Base-by-base conservation (phyloP, 2,113 vertebrate genomes). In the Spea multiplicata region DNA sequence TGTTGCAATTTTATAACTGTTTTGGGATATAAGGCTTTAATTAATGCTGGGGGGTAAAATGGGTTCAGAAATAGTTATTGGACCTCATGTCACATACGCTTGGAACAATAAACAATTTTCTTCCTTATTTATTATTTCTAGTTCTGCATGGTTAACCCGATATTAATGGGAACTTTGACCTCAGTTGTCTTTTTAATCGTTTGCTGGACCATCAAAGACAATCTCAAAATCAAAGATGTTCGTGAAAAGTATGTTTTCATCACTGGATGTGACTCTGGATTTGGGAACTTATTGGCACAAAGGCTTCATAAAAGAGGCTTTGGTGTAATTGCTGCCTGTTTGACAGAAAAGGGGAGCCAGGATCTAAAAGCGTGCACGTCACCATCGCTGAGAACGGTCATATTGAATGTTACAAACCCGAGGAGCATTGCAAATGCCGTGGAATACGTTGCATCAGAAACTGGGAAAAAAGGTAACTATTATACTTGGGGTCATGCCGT, bases 251-350 rank as follows among this genome's bases (percentile, higher is more conserved):
- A 88, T 4, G 72, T 93, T 82, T 89, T 92, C 71, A 77, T 94
- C 84, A 94, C 86, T 2, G 89, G 90, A 80, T 91, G 91, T 73
- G 91, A 94, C 84, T 92, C 84, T 0, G 83, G 86, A n/a, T 93
- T 93, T 74, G 90, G 93, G 13, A 87, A 91, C 73, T 83, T 83
- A 6, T 86, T 92, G 80, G 89, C 91, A 50, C 86, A 79, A 6
- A 79, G 84, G 30, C 78, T 94, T 76, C 88, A 92, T 82, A 77
- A 48, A 66, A 85, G 50, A 4, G 91, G 91, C 66, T 92, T 94
- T 68, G 79, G 76, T 70, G 87, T 93, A 71, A 89, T 91, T 75
- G 91, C 87, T 6, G 88, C 88, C 3, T 88, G 90, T 75, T 72
- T 90, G 75, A 91, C 90, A 2, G 91, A 93, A 78, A 91, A 88